A percentile compares a stretch with the other conserved stretches of the same genome.
Conservation (phyloP, 2,113 vertebrate genomes). For the Anarhynchus alexandrinus region DNA sequence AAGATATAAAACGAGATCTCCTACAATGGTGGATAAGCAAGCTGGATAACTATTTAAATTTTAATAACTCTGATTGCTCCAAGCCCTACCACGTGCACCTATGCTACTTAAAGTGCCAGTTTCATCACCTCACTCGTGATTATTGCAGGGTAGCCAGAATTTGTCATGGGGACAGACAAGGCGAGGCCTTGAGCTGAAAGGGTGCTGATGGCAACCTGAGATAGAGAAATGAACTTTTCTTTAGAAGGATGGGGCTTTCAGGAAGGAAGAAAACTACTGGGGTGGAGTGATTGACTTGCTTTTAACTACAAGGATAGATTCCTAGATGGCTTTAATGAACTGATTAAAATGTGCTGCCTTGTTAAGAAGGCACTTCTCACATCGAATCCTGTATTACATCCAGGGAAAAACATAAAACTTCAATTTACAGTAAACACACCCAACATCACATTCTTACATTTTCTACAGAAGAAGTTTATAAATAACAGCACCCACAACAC, state of each 20-base stretch:
- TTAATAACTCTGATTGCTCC: not conserved
- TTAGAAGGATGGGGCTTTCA: not conserved
- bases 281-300: not conserved
- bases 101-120: not conserved
- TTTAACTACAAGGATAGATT: not conserved
- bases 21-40: not conserved
- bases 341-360: not conserved
- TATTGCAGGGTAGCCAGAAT: not conserved
- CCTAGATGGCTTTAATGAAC: not conserved
- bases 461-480: not conserved
- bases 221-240: not conserved
- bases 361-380: not conserved
- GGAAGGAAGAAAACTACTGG: not conserved
- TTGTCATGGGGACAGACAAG: not conserved
- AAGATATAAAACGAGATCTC: not conserved
- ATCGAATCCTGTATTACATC: not conserved
- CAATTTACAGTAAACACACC: not conserved
- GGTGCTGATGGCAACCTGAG: not conserved
- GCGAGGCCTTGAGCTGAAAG: not conserved
- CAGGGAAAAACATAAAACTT: not conserved
- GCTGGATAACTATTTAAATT: not conserved
- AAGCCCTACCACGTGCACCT: not conserved
- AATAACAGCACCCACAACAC: not conserved
- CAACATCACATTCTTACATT: not conserved
- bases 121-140: not conserved